These are phyloP conservation scores for Globodera rostochiensis DNA, from an alignment of 1,140 invertebrate genomes.

Conservation along the genomic window DNA sequence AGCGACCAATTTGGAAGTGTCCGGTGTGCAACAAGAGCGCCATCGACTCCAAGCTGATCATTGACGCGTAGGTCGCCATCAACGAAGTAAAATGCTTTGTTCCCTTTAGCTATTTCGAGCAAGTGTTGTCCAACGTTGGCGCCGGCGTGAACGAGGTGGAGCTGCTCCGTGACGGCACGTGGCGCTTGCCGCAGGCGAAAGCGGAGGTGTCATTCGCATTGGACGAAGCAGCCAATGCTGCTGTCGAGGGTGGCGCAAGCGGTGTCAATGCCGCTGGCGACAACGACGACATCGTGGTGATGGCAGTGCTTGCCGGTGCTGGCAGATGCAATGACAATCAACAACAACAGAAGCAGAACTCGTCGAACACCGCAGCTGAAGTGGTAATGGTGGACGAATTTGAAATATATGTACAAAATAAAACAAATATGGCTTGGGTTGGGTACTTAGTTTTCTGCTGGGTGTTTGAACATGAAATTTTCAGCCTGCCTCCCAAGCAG, in stretches of 20 bases:
- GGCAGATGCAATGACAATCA: no score
- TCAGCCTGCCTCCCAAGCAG: background rate
- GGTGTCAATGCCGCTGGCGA: conserved; percentile 24
- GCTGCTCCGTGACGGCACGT: conserved; percentile 56
- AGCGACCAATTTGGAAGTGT: conserved; percentile 96
- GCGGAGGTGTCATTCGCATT: background rate
- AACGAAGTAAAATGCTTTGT: conserved; percentile 21
- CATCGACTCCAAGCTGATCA: conserved; percentile 83
- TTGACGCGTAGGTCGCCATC: conserved; percentile 77
- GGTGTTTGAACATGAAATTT: background rate
- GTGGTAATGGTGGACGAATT: no score
- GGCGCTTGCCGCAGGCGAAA: conserved; percentile 7
- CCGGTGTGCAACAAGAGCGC: conserved; percentile 91
- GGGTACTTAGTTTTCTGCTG: no score
- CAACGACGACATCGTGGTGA: conserved; percentile 32
- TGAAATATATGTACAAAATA: no score
- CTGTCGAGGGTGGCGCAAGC: background rate
- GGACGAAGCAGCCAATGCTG: conserved; percentile 15
- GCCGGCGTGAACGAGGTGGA: conserved; percentile 52
- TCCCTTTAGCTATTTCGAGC: conserved; percentile 77
- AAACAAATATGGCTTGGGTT: no score
- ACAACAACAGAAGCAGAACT: no score
- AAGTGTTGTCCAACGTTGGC: conserved; percentile 71
- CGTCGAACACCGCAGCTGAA: no score
- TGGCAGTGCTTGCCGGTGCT: background rate